Evolutionary conservation across 2,888 invertebrate genomes (phyloP), one percentile per base, ranked within the genome.

Genomic region (Leptopilina myrica): DNA sequence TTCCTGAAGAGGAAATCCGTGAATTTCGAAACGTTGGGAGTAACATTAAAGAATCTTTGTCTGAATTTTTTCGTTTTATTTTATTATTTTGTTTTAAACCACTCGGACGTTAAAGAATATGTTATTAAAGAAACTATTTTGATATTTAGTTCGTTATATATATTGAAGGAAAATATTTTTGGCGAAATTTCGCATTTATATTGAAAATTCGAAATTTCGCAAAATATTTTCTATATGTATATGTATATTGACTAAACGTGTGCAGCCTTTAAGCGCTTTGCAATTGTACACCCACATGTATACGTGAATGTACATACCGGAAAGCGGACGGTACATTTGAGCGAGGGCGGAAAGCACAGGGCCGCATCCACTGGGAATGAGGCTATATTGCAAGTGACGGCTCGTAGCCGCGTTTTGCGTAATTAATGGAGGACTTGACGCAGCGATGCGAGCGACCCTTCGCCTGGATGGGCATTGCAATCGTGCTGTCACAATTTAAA

Each of bases 341-440:
- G 79, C 62, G 82, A 84, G 84, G 82, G 83, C 76, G 83, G 80
- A 80, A 82, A 73, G 77, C 77, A 78, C 84, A 81, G 82, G 80
- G 82, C 80, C 81, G 84, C 75, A 80, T 75, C 81, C 78, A 80
- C 78, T 69, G 86, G 84, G 84, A 85, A 84, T 84, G 84, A 84
- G 85, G 83, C 84, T 85, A 87, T 85, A 87, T 86, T 88, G 87
- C 87, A 86, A 86, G 79, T 84, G 82, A 81, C 81, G 82, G 78
- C 80, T 59, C 79, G 82, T 79, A 80, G 81, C 78, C 82, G 86
- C 85, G 84, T 87, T 87, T 83, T 81, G 84, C 85, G 85, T 87
- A 87, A 87, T 87, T 87, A 87, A 87, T 87, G 85, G 85, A 85
- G 84, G 85, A 84, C 84, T 81, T 83, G 78, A 79, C 82, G 83